Evolutionary conservation across 92 coral and sea anemone genomes (phyloP).

Genomic region (Plumapathes pennacea): DNA sequence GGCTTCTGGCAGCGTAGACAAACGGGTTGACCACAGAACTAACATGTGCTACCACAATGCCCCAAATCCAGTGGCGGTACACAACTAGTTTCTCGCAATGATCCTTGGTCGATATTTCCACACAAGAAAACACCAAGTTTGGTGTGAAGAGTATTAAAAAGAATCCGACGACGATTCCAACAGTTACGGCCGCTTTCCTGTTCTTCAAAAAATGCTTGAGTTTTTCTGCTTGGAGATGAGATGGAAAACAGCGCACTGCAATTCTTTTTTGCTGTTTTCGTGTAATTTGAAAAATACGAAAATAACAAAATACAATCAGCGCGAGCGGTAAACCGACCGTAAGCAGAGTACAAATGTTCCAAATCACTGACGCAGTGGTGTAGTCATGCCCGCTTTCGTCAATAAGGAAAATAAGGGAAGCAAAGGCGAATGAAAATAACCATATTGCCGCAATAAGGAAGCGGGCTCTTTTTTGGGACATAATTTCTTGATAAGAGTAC

Average conservation of each 20-base stretch:
- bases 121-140: conserved; percentile 9
- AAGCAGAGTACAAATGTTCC: conserved; percentile 14
- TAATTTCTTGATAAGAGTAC: conserved; percentile 15
- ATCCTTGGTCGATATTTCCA: not conserved
- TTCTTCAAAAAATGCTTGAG: conserved; percentile 11
- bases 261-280: conserved; percentile 19
- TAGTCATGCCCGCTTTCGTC: no score
- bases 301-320: conserved; percentile 34
- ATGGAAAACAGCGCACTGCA: not conserved
- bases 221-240: not conserved
- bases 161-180: conserved; percentile 9
- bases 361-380: conserved; percentile 5
- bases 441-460: conserved; percentile 11
- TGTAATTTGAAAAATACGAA: conserved; percentile 19
- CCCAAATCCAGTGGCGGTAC: conserved; percentile 34
- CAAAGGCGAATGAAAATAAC: conserved; percentile 21
- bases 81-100: not conserved
- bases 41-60: conserved; percentile 1
- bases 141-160: conserved; percentile 17
- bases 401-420: conserved; percentile 11
- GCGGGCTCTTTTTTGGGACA: conserved; percentile 18
- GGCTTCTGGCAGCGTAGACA: conserved; percentile 28
- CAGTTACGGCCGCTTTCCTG: conserved; percentile 17
- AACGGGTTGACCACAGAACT: conserved; percentile 24
- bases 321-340: conserved; percentile 38